Conservation (phyloP, 2,888 invertebrate genomes). For the Apoderus coryli region DNA sequence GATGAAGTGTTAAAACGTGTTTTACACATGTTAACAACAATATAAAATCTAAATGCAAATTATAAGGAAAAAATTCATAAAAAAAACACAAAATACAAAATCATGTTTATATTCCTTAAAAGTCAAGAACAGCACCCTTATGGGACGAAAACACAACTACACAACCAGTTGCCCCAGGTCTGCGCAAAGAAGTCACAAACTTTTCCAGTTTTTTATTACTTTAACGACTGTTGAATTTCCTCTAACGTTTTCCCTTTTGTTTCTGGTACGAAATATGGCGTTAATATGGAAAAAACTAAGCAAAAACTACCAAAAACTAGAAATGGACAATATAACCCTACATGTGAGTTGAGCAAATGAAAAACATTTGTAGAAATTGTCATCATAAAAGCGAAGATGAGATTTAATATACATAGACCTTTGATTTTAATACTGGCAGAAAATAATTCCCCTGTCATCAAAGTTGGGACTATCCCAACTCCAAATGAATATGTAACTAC, state of each 20-base stretch:
- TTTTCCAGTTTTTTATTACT: too few relatives aligned
- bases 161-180: too few relatives aligned
- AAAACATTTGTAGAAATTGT: slow-evolving; percentile 21
- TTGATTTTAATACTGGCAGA: slow-evolving; percentile 26
- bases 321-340: slow-evolving; percentile 26
- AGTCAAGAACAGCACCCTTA: too few relatives aligned
- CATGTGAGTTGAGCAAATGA: slow-evolving; percentile 21
- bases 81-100: too few relatives aligned
- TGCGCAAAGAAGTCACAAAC: too few relatives aligned
- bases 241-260: slow-evolving; percentile 29
- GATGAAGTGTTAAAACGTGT: too few relatives aligned
- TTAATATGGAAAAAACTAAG: slow-evolving; percentile 20
- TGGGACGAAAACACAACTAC: too few relatives aligned
- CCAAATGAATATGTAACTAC: slow-evolving; percentile 21
- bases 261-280: slow-evolving; percentile 26
- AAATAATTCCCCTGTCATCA: slow-evolving; percentile 26
- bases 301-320: slow-evolving; percentile 22
- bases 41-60: too few relatives aligned
- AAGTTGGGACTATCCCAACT: slow-evolving; percentile 22
- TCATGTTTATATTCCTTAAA: too few relatives aligned
- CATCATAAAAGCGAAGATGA: slow-evolving; percentile 15
- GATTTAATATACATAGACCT: slow-evolving; percentile 20
- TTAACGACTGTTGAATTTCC: slow-evolving; percentile 30
- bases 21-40: too few relatives aligned
- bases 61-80: too few relatives aligned